phyloP scores from a whole-genome alignment of 1,140 invertebrate species.

The Ephestia elutella region DNA sequence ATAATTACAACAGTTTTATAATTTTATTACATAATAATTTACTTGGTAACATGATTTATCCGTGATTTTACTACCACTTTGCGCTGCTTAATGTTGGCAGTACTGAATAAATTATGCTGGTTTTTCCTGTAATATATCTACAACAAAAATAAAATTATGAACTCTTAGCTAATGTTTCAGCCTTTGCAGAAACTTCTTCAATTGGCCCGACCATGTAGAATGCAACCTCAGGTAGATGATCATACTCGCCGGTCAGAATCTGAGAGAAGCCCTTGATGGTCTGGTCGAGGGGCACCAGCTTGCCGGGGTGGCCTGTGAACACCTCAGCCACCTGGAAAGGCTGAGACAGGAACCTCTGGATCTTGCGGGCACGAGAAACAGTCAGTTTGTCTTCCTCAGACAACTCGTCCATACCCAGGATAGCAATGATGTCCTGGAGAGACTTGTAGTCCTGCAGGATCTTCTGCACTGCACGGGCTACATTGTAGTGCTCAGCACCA shows the following conservation, averaged over 20 bases:
- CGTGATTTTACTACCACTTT: neutral
- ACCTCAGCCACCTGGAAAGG: conserved; percentile 97
- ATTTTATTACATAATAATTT: neutral
- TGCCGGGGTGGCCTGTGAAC: conserved; percentile 95
- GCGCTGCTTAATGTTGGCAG: no score
- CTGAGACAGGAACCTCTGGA: conserved; percentile 98
- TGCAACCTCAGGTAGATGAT: conserved; percentile 96
- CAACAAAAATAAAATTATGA: conserved; percentile 30
- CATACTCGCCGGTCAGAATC: conserved; percentile 92
- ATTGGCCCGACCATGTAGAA: conserved; percentile 99
- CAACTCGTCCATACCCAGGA: conserved; percentile 99
- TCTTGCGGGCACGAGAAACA: conserved; percentile 96
- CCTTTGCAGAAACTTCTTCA: conserved; percentile 96
- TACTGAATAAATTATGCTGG: conserved; percentile 9
- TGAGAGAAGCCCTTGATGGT: conserved; percentile 87
- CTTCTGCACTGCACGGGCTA: conserved; percentile 97
- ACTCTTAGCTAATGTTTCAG: conserved; percentile 84
- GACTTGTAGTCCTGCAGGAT: conserved; percentile 98
- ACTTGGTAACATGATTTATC: neutral
- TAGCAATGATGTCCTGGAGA: conserved; percentile 98
- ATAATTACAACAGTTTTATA: neutral
- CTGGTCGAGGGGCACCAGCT: conserved; percentile 91
- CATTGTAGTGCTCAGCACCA: conserved; percentile 94
- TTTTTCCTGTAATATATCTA: neutral
- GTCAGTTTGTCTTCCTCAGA: conserved; percentile 99